Evolutionary conservation across 2,888 invertebrate species (phyloP), one percentile per base, ranked within the genome.

Genomic region (Pterostichus niger): DNA sequence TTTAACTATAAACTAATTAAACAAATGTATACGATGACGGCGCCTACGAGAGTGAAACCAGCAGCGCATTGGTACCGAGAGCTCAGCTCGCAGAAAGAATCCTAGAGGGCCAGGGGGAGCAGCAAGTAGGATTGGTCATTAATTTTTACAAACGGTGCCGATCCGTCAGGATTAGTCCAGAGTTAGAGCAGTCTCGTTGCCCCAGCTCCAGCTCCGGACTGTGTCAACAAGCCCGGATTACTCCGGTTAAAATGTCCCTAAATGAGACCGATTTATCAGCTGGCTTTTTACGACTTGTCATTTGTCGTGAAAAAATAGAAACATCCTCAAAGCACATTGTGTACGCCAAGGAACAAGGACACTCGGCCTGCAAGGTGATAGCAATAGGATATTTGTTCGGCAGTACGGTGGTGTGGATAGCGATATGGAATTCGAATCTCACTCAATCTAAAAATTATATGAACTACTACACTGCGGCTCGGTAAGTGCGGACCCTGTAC

Each of bases 111-210:
- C 1, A 4, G 46, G 4, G n/a, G 4, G n/a, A 11, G 46, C 4
- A 11, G 46, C 35, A 33, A 82, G 73, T 82, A 76, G 76, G 56
- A 76, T 77, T 83, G 83, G 83, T 77, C 83, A 83, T 83, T 83
- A 83, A 83, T 83, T 83, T 83, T 83, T 83, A 44, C 83, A 77
- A 83, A 77, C 83, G 68, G 77, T 77, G 24, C 77, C 83, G 77
- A 83, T 83, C 59, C 77, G 83, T 83, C 83, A 77, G 77, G 83
- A 83, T 83, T 83, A 83, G 40, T 71, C 68, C 11, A 44, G 40
- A 56, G 17, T 56, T 17, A 56, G 56, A 40, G 44, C 9, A 33
- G 68, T 44, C 40, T 7, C 71, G 17, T 24, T 5, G 71, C 24
- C 11, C 54, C 75, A 24, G 7, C 33, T 11, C 76, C 13, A 35